These are phyloP conservation scores for Fringilla coelebs DNA, from an alignment of 2,797 vertebrate species.

Conservation along the genomic window DNA sequence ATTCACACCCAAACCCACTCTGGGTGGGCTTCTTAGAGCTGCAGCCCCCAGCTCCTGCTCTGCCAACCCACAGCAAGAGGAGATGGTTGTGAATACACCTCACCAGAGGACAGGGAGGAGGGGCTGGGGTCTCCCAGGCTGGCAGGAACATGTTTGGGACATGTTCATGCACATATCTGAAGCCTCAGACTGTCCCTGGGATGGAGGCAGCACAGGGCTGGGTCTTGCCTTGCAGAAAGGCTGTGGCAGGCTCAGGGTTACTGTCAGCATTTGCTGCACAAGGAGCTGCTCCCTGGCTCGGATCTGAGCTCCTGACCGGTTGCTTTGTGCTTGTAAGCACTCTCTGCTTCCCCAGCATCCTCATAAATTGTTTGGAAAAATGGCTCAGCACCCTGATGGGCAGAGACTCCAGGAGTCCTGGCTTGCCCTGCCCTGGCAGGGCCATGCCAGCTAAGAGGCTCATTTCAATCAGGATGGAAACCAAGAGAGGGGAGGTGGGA, in stretches of 20 bases:
- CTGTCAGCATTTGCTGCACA: not conserved
- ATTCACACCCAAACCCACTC: not conserved
- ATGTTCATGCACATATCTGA: accelerated
- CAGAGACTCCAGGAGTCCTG: not conserved
- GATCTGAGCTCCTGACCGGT: not conserved
- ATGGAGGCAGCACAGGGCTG: not conserved
- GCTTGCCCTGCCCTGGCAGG: not conserved
- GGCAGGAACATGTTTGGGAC: not conserved
- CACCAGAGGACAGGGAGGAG: too few species aligned
- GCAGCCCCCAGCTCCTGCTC: not conserved
- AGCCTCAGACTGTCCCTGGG: not conserved
- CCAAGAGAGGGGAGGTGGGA: not conserved
- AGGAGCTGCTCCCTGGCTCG: not conserved
- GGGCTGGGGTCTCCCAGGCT: not conserved
- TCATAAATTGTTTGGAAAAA: not conserved
- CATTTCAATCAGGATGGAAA: not conserved
- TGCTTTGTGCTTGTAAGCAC: not conserved
- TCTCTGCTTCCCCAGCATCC: not conserved
- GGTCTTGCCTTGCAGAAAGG: not conserved
- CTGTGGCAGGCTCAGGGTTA: not conserved
- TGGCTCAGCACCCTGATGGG: not conserved
- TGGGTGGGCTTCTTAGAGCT: not conserved
- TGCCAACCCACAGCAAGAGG: accelerated
- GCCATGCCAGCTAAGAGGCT: not conserved
- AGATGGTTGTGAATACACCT: not conserved